Percentiles rank a stretch among this genome's conserved stretches.
Conservation (phyloP, 2,113 vertebrate genomes). For the Trinectes maculatus region DNA sequence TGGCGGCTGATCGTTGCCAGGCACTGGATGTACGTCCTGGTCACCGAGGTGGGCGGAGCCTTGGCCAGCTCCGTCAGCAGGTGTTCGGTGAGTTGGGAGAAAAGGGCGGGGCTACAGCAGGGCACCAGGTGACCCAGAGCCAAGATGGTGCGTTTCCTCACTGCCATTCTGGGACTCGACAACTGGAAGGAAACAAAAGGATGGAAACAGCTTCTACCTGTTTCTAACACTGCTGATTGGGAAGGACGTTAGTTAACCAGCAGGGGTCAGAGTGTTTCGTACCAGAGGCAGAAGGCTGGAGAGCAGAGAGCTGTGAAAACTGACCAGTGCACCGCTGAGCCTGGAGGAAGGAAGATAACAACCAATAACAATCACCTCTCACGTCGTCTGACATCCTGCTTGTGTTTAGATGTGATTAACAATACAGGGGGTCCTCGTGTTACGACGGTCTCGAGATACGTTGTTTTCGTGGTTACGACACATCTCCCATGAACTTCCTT, state of each 20-base stretch:
- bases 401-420: no score
- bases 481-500: no score
- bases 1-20: conserved; percentile 90
- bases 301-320: conserved; percentile 91
- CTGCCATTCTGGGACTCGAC: conserved; percentile 90
- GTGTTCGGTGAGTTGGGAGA: conserved; percentile 90
- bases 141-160: conserved; percentile 91
- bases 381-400: no score
- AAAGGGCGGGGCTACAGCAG: conserved; percentile 88
- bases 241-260: no score
- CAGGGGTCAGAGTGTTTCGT: not conserved
- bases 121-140: conserved; percentile 92
- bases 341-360: conserved; percentile 70
- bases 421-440: no score
- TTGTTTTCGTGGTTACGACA: no score
- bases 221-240: no score
- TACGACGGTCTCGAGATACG: no score
- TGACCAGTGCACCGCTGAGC: conserved; percentile 86
- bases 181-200: conserved; percentile 71
- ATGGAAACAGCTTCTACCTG: not conserved
- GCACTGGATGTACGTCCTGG: conserved; percentile 93
- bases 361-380: not conserved
- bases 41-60: conserved; percentile 82
- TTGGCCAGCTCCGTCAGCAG: conserved; percentile 84
- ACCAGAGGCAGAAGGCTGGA: conserved; percentile 88